Percentiles rank a stretch among this genome's conserved stretches.
Evolutionary conservation across 2,888 invertebrate genomes (phyloP).

Genomic region (Xestoiulus laeticollis): DNA sequence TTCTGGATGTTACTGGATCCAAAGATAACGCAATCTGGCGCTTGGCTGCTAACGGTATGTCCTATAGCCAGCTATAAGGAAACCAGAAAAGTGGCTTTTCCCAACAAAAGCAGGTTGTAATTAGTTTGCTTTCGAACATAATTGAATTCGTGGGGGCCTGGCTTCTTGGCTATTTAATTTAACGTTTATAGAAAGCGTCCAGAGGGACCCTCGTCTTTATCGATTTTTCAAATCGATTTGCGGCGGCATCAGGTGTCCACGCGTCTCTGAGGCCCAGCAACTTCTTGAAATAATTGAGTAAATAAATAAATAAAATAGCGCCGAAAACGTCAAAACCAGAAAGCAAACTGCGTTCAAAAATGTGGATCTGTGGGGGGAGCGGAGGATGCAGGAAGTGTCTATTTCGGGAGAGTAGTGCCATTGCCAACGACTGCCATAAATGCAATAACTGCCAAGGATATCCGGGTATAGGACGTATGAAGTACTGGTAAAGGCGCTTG

Average conservation of each 20-base stretch:
- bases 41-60: not conserved
- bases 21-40: too few relatives aligned
- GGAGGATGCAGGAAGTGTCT: not conserved
- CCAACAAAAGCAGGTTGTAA: not conserved
- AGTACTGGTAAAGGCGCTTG: not conserved
- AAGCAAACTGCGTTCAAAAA: not conserved
- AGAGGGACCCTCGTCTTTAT: not conserved
- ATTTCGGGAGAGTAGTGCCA: constrained; percentile 10
- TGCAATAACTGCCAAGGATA: not conserved
- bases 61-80: not conserved
- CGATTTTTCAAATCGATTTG: constrained; percentile 12
- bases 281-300: not conserved
- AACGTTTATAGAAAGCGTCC: constrained; percentile 16
- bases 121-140: constrained; percentile 11
- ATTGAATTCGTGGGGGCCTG: constrained; percentile 10
- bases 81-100: not conserved
- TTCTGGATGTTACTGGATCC: too few relatives aligned
- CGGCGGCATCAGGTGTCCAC: constrained; percentile 27
- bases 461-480: not conserved
- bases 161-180: constrained; percentile 19
- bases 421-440: constrained; percentile 1
- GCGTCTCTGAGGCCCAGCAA: not conserved
- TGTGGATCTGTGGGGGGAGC: not conserved
- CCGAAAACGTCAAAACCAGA: not conserved
- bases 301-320: not conserved